A percentile compares a stretch with the other conserved stretches of the same genome.
Conservation (phyloP, 2,113 vertebrate species). For the Carassius carassius region DNA sequence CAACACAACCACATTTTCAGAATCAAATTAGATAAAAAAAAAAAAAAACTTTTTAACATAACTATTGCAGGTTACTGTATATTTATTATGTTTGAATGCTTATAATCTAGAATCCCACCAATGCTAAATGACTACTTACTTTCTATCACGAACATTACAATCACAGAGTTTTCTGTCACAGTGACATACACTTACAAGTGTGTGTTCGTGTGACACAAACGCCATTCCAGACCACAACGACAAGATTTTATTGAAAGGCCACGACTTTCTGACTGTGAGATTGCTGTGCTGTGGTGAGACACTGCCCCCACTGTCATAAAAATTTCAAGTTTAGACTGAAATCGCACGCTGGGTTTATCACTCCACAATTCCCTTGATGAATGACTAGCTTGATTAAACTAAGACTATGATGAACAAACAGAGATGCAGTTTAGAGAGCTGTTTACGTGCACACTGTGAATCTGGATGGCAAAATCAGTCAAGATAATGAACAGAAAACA, state of each 20-base stretch:
- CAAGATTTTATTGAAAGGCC: background rate
- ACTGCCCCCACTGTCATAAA: conserved; percentile 45
- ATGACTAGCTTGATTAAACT: conserved; percentile 57
- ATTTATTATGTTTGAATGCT: too few relatives aligned
- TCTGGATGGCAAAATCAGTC: conserved; percentile 56
- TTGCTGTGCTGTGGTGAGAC: conserved; percentile 19
- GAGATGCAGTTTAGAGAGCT: background rate
- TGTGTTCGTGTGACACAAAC: background rate
- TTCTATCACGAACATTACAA: background rate
- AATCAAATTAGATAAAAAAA: too few relatives aligned
- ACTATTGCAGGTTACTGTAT: too few relatives aligned
- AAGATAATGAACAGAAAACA: conserved; percentile 51
- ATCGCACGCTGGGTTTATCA: conserved; percentile 48
- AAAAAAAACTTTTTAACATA: too few relatives aligned
- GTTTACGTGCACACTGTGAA: conserved; percentile 42
- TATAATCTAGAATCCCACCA: too few relatives aligned
- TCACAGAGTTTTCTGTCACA: background rate
- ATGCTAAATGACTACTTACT: background rate
- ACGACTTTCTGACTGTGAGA: background rate
- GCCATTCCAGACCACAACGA: background rate
- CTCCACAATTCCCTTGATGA: conserved; percentile 49
- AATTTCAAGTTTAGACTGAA: conserved; percentile 49
- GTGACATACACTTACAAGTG: background rate
- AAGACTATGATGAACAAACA: conserved; percentile 57
- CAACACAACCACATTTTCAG: too few relatives aligned